A percentile compares a stretch with the other conserved stretches of the same genome.
Conservation (phyloP, 2,113 vertebrate species). For the Callithrix jacchus region DNA sequence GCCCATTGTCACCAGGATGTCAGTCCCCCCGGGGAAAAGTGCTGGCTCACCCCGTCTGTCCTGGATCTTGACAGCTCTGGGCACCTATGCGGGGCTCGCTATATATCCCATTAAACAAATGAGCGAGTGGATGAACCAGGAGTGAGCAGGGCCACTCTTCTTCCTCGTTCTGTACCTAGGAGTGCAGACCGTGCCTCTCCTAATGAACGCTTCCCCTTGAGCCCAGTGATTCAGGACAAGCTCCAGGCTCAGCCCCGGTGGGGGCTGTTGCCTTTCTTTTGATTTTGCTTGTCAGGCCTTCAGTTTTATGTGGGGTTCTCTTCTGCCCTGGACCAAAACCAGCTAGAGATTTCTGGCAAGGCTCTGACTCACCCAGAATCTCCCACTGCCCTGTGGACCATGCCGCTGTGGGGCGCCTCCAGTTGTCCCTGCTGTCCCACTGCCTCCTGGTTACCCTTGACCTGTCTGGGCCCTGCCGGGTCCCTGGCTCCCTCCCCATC, state of each 20-base stretch:
- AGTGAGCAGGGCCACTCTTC: background rate
- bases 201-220: background rate
- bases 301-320: background rate
- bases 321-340: background rate
- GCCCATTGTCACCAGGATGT: background rate
- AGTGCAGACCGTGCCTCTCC: background rate
- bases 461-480: background rate
- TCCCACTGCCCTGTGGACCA: background rate
- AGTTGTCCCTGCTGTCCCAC: no score
- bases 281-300: background rate
- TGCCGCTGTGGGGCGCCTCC: rapidly evolving
- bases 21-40: background rate
- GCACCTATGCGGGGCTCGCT: background rate
- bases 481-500: background rate
- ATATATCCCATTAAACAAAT: background rate
- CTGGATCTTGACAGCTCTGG: background rate
- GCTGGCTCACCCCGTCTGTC: background rate
- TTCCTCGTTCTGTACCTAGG: background rate
- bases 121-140: background rate
- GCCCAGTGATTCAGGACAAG: background rate
- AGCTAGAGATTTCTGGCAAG: background rate
- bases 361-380: background rate
- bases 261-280: background rate
- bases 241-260: background rate
- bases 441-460: background rate